A percentile compares a stretch with the other conserved stretches of the same genome.
Evolutionary conservation across 2,888 invertebrate species (phyloP).

Genomic region (Erebia ligea): DNA sequence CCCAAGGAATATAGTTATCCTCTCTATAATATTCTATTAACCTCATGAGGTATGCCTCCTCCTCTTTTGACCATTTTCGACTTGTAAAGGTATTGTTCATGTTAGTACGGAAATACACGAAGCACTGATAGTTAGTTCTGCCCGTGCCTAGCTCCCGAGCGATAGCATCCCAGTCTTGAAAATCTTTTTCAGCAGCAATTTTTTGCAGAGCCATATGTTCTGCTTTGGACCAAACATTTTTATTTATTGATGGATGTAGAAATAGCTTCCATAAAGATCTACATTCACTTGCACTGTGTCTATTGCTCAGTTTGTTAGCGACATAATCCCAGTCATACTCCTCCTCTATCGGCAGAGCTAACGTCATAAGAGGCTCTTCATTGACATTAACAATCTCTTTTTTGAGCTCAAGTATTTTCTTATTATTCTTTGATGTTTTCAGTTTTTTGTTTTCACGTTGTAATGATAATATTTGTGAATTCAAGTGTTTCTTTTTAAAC

Average conservation of each 20-base stretch:
- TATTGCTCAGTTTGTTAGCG: constrained; percentile 68
- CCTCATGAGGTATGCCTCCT: constrained; percentile 85
- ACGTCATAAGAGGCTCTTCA: constrained; percentile 52
- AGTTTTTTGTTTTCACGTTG: constrained; percentile 43
- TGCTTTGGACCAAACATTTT: constrained; percentile 56
- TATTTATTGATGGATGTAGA: constrained; percentile 87
- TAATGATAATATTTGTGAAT: constrained; percentile 51
- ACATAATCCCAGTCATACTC: constrained; percentile 85
- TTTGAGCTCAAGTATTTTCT: constrained; percentile 45
- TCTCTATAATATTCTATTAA: constrained; percentile 85
- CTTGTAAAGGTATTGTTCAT: constrained; percentile 57
- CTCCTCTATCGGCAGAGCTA: constrained; percentile 62
- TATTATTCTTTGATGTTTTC: constrained; percentile 27
- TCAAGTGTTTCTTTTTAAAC: constrained; percentile 49
- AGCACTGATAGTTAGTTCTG: constrained; percentile 88
- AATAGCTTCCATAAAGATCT: constrained; percentile 88
- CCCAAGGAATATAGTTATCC: constrained; percentile 89
- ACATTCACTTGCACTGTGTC: constrained; percentile 86
- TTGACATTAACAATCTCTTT: constrained; percentile 50
- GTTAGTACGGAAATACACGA: constrained; percentile 85
- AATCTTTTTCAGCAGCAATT: constrained; percentile 60
- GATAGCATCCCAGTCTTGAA: constrained; percentile 87
- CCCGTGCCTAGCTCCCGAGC: constrained; percentile 80
- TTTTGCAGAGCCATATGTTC: constrained; percentile 59
- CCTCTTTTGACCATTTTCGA: constrained; percentile 85